A percentile compares a stretch with the other conserved stretches of the same genome.
Conservation (phyloP, 1,140 invertebrate genomes). For the Anadara kagoshimensis region DNA sequence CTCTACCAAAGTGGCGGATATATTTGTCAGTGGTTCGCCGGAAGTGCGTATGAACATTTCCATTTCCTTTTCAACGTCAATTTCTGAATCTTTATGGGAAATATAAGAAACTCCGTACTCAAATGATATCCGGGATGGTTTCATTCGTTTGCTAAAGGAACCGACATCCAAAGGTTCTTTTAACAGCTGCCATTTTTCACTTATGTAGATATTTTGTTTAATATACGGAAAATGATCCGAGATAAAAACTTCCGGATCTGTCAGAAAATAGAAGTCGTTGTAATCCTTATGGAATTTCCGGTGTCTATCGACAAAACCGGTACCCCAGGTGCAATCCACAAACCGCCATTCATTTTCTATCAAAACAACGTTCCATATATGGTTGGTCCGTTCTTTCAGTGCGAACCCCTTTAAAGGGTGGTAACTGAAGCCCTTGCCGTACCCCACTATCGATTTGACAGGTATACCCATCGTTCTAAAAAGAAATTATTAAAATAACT, state of each 20-base stretch:
- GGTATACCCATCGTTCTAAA: constrained; percentile 87
- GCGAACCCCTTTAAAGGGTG: constrained; percentile 95
- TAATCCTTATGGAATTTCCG: constrained; percentile 24
- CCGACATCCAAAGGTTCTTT: constrained; percentile 7
- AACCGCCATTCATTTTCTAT: constrained; percentile 41
- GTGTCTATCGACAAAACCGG: constrained; percentile 48
- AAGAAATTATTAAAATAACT: not conserved
- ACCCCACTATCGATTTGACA: constrained; percentile 98
- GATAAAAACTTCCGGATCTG: constrained; percentile 74
- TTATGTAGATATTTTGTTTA: constrained; percentile 22
- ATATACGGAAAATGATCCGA: constrained; percentile 73
- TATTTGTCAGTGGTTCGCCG: constrained; percentile 4
- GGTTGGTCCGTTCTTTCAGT: constrained; percentile 85
- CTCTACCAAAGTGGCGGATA: constrained; percentile 11
- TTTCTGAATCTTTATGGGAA: constrained; percentile 22
- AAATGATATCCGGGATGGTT: constrained; percentile 20
- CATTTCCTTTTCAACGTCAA: constrained; percentile 16
- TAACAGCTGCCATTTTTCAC: constrained; percentile 27
- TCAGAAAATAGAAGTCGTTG: constrained; percentile 71
- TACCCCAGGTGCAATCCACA: constrained; percentile 72
- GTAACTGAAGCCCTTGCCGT: constrained; percentile 97
- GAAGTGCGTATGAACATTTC: constrained; percentile 8
- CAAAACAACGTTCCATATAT: constrained; percentile 46
- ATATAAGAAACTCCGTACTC: constrained; percentile 13
- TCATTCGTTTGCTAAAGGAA: constrained; percentile 27